Percentiles rank a stretch among this genome's conserved stretches.
These are phyloP conservation scores for Sturnira hondurensis DNA, from an alignment of 2,113 vertebrate genomes.

Conservation along the genomic window DNA sequence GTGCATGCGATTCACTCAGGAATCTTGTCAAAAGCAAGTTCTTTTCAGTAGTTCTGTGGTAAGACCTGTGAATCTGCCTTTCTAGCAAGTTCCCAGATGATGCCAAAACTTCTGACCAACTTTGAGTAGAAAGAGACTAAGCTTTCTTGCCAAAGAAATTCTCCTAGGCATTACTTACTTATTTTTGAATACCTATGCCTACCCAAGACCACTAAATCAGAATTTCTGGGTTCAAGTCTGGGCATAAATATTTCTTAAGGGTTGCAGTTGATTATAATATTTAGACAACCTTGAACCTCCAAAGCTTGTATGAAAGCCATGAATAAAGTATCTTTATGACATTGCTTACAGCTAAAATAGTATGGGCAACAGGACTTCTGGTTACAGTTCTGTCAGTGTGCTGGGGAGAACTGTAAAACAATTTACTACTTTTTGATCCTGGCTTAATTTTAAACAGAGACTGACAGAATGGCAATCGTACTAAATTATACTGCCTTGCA, in stretches of 20 bases:
- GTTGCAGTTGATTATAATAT: neutral
- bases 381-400: neutral
- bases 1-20: neutral
- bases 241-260: neutral
- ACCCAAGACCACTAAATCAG: neutral
- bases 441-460: constrained; percentile 44
- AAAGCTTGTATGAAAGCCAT: neutral
- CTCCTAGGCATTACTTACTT: neutral
- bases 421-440: constrained; percentile 30
- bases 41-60: neutral
- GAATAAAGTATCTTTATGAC: neutral
- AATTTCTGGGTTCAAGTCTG: neutral
- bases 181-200: neutral
- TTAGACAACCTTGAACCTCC: neutral
- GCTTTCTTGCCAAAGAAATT: neutral
- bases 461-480: neutral
- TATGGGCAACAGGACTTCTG: neutral
- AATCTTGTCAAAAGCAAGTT: neutral
- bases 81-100: neutral
- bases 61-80: neutral
- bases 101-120: neutral
- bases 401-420: neutral
- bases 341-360: constrained; percentile 9
- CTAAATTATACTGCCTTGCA: constrained; percentile 56
- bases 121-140: neutral